Evolutionary conservation across 2,888 invertebrate genomes (phyloP).

Genomic region (Sthenelais limicola): DNA sequence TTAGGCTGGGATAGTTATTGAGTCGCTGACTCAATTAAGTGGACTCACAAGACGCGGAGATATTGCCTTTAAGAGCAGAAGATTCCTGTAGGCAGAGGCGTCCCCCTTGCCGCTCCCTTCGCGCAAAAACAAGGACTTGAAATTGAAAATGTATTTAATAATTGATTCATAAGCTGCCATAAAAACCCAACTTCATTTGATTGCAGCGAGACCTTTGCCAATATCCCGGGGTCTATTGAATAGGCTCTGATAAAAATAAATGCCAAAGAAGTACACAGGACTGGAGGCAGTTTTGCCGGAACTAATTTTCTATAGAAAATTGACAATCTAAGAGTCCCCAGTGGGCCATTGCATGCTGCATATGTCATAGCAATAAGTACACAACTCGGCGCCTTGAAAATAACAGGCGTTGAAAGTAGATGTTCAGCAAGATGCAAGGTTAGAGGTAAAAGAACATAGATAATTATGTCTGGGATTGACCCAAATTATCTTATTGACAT

Average conservation of each 20-base stretch:
- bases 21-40: too few relatives aligned
- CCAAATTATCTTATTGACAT: too few relatives aligned
- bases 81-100: too few relatives aligned
- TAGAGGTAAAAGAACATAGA: too few relatives aligned
- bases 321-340: slow-evolving; percentile 32
- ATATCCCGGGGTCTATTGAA: slow-evolving; percentile 38
- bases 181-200: slow-evolving; percentile 38
- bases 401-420: too few relatives aligned
- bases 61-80: too few relatives aligned
- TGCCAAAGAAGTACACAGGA: slow-evolving; percentile 23
- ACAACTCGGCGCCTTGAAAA: slow-evolving; percentile 12
- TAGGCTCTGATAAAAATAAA: slow-evolving; percentile 35
- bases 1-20: too few relatives aligned
- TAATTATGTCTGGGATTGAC: too few relatives aligned
- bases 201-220: slow-evolving; percentile 38
- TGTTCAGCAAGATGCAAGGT: too few relatives aligned
- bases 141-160: slow-evolving; percentile 39
- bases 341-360: background rate
- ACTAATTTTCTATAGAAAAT: slow-evolving; percentile 34
- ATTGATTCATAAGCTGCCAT: slow-evolving; percentile 29
- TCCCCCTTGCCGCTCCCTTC: slow-evolving; percentile 1
- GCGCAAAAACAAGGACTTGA: slow-evolving; percentile 25
- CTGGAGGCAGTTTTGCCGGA: slow-evolving; percentile 28
- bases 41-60: too few relatives aligned
- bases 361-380: slow-evolving; percentile 34